Evolutionary conservation across 2,113 vertebrate species (phyloP), one percentile per base, ranked within the genome.

Genomic region (Peucedramus taeniatus): DNA sequence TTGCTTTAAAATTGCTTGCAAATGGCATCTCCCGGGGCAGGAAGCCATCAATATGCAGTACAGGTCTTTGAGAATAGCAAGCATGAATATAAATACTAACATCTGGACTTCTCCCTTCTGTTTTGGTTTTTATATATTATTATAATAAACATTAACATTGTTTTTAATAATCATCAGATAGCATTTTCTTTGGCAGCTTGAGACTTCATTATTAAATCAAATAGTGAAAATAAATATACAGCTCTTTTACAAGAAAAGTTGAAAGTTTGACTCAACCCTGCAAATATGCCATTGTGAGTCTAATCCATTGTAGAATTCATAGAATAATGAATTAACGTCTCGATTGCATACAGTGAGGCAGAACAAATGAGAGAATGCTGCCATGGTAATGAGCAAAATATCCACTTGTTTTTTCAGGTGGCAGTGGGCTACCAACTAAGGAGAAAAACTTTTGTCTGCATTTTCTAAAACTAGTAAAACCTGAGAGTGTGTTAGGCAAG

Each of bases 101-200:
- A 96, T 85, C 93, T 96, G 89, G 74, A 63, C 50, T 91, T 90
- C 10, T 82, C 68, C 37, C 26, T 86, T 82, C 81, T 95, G 83
- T 64, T 87, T 95, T 82, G 44, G 10, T 68, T 90, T 82, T 94
- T 57, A 56, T 87, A 33, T 89, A 45, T 84, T 85, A 64, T 69
- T 94, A 83, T 70, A 91, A 94, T 95, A 95, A 96, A 89, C 49
- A 92, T 94, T 88, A 74, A 54, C 47, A 66, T 89, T 82, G 75
- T 84, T 95, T 94, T 94, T 76, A 78, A 96, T 96, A 87, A 91
- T 89, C n/a, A 76, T 93, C 72, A 95, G 85, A 76, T 82, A 71
- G 60, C 44, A 51, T 71, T 92, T 90, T 83, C 72, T 95, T 65
- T 92, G 83, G 87, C 93, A 94, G 94, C 77, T 59, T 33, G 28